These are phyloP conservation scores for Sminthopsis crassicaudata DNA, from an alignment of 2,113 vertebrate genomes.

Conservation along the genomic window DNA sequence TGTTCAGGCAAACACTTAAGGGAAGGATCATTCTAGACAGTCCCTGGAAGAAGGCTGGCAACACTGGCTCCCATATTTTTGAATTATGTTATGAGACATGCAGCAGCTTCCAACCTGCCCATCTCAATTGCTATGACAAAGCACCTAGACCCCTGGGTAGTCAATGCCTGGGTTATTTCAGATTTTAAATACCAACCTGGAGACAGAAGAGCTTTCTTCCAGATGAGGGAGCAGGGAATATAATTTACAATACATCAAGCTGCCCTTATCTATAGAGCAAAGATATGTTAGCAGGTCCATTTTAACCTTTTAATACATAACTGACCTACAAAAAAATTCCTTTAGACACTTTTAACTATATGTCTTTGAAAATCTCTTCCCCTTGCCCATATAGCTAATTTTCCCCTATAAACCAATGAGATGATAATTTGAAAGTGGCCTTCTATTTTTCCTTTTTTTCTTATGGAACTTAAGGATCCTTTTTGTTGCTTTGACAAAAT, in stretches of 20 bases:
- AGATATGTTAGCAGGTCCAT: conserved; percentile 69
- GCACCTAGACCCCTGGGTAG: conserved; percentile 48
- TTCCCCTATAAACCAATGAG: conserved; percentile 70
- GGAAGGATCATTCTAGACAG: conserved; percentile 41
- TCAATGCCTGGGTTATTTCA: conserved; percentile 70
- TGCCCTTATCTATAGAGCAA: conserved; percentile 46
- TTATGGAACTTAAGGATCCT: conserved; percentile 51
- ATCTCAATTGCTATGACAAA: conserved; percentile 70
- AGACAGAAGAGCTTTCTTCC: conserved; percentile 58
- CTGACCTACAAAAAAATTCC: conserved; percentile 74
- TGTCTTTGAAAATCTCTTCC: conserved; percentile 55
- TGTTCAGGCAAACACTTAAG: conserved; percentile 66
- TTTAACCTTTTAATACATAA: conserved; percentile 62
- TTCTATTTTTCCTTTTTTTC: conserved; percentile 66
- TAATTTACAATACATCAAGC: conserved; percentile 72
- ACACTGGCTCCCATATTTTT: conserved; percentile 19
- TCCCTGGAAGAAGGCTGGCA: conserved; percentile 53
- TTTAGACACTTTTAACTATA: conserved; percentile 71
- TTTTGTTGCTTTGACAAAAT: conserved; percentile 66
- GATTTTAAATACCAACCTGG: conserved; percentile 69
- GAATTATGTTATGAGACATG: conserved; percentile 52
- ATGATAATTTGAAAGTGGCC: conserved; percentile 59
- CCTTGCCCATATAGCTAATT: conserved; percentile 70
- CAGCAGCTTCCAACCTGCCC: conserved; percentile 54
- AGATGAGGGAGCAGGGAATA: conserved; percentile 49